A percentile compares a stretch with the other conserved stretches of the same genome.
phyloP scores from a whole-genome alignment of 2,797 vertebrate species.

The Anniella stebbinsi region DNA sequence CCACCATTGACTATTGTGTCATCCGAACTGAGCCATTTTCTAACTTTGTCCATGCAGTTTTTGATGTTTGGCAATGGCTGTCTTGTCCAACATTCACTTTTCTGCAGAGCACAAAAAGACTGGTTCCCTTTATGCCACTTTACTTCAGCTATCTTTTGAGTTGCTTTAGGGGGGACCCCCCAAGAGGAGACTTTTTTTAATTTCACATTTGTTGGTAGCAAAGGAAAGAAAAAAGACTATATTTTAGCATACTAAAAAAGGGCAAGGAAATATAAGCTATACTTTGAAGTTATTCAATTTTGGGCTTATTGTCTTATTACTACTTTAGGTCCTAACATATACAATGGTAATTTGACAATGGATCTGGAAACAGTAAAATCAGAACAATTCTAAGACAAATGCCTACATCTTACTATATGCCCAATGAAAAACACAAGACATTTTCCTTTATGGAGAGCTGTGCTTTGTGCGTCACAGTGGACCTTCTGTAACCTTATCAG shows the following conservation, averaged over 20 bases:
- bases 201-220: constrained; percentile 45
- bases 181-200: background rate
- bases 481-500: background rate
- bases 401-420: constrained; percentile 35
- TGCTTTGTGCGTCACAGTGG: background rate
- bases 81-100: background rate
- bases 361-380: constrained; percentile 12
- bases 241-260: constrained; percentile 22
- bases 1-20: too few relatives aligned
- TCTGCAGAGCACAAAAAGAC: background rate
- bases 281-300: background rate
- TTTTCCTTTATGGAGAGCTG: background rate
- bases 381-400: constrained; percentile 42
- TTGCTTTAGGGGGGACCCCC: background rate
- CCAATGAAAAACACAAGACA: background rate
- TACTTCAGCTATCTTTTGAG: constrained; percentile 23
- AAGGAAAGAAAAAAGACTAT: background rate
- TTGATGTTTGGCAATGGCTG: background rate
- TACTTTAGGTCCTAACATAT: constrained; percentile 31
- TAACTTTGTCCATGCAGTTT: background rate
- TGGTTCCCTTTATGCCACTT: background rate
- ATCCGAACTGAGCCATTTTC: too few relatives aligned
- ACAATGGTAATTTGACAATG: constrained; percentile 36
- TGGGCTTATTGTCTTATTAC: constrained; percentile 15
- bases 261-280: background rate